Conservation (phyloP, 2,888 invertebrate genomes). For the Hydrotaea cyrtoneurina region DNA sequence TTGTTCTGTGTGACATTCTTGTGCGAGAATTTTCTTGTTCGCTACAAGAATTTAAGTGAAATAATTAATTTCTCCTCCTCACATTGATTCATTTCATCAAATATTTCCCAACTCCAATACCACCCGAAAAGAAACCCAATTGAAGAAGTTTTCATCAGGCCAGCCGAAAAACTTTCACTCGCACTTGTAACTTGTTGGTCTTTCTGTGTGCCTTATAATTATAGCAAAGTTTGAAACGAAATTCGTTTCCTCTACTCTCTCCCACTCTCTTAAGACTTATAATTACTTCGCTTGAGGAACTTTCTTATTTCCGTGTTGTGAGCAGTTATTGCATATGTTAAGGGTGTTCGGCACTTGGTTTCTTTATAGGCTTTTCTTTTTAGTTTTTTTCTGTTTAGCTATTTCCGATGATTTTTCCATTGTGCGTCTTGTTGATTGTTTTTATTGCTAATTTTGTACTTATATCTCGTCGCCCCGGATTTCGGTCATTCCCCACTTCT, state of each 20-base stretch:
- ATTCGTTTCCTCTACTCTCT: neutral
- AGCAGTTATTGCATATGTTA: slow-evolving; percentile 62
- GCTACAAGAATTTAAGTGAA: too few species aligned
- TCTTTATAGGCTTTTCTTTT: slow-evolving; percentile 11
- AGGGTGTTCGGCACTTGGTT: slow-evolving; percentile 6
- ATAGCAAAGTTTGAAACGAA: neutral
- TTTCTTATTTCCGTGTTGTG: slow-evolving; percentile 45
- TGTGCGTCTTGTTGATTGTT: too few species aligned
- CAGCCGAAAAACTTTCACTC: too few species aligned
- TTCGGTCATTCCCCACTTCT: too few species aligned
- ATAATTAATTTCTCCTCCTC: too few species aligned
- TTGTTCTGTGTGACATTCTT: too few species aligned
- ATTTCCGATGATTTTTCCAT: too few species aligned
- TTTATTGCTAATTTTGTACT: too few species aligned
- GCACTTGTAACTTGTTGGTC: neutral
- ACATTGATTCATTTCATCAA: too few species aligned
- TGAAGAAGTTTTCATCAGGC: neutral
- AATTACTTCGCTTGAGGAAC: slow-evolving; percentile 40
- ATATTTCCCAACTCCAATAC: neutral
- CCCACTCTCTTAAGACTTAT: neutral
- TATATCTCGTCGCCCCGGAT: too few species aligned
- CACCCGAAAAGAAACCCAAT: neutral
- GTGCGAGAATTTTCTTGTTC: too few species aligned
- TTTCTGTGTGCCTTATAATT: neutral
- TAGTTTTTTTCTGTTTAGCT: slow-evolving; percentile 48